These are phyloP conservation scores for Odontomyia ornata DNA, from an alignment of 2,888 invertebrate genomes.

Conservation along the genomic window DNA sequence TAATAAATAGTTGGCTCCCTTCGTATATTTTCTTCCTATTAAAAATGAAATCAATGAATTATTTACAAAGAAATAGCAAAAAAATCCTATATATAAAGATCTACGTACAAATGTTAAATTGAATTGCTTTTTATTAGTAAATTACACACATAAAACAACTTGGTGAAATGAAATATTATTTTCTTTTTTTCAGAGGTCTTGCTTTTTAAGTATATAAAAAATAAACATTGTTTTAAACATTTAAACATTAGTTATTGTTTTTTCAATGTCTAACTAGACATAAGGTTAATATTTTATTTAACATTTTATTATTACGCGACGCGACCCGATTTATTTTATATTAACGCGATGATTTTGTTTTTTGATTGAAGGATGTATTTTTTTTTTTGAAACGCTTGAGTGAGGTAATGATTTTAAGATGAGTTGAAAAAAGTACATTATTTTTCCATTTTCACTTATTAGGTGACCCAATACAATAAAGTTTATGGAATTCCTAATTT, in stretches of 20 bases:
- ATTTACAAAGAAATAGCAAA: slow-evolving; percentile 15
- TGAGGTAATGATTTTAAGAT: no score
- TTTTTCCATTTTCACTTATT: no score
- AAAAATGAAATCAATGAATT: slow-evolving; percentile 22
- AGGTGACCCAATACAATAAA: no score
- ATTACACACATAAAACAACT: slow-evolving; percentile 16
- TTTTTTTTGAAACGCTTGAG: not conserved
- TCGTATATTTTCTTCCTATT: not conserved
- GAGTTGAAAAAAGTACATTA: no score
- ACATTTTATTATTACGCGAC: slow-evolving; percentile 49
- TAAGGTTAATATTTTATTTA: slow-evolving; percentile 34
- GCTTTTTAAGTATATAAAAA: not conserved
- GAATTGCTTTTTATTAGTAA: slow-evolving; percentile 29
- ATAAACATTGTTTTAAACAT: slow-evolving; percentile 28
- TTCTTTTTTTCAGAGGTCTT: slow-evolving; percentile 26
- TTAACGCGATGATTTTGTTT: slow-evolving; percentile 23
- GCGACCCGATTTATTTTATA: slow-evolving; percentile 47
- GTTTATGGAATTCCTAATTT: no score
- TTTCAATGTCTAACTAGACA: slow-evolving; percentile 38
- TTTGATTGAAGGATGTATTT: not conserved
- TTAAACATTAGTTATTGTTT: slow-evolving; percentile 18
- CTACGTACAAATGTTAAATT: slow-evolving; percentile 34
- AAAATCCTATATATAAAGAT: not conserved
- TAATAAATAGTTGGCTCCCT: slow-evolving; percentile 35
- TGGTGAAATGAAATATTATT: slow-evolving; percentile 48